These are phyloP conservation scores for Scaptomyza cyrtandrae DNA, from an alignment of 2,888 invertebrate species.

Conservation along the genomic window DNA sequence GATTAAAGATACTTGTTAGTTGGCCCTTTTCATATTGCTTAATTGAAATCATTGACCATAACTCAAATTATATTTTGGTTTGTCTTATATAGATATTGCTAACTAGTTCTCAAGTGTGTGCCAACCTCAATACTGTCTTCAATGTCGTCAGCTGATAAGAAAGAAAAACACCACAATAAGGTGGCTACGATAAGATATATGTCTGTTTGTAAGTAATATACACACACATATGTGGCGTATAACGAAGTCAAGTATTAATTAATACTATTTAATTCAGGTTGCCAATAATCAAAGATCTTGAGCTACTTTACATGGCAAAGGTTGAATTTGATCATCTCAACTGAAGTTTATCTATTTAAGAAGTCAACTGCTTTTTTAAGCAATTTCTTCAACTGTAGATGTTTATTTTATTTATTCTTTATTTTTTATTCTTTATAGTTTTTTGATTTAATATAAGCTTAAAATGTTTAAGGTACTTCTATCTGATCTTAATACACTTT, in stretches of 20 bases:
- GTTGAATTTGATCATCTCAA: neutral
- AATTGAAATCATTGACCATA: neutral
- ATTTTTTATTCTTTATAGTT: no score
- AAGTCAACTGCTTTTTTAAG: neutral
- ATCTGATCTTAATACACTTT: no score
- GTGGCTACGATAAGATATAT: conserved; percentile 49
- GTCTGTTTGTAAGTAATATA: neutral
- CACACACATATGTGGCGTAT: neutral
- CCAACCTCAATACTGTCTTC: conserved; percentile 30
- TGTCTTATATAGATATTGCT: conserved; percentile 10
- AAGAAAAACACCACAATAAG: conserved; percentile 13
- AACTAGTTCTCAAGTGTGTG: conserved; percentile 19
- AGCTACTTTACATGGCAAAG: conserved; percentile 5
- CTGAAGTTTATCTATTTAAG: neutral
- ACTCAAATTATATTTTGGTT: neutral
- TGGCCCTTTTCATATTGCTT: neutral
- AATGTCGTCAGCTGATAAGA: conserved; percentile 30
- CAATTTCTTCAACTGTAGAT: neutral
- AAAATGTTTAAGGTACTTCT: no score
- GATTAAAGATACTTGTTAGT: neutral
- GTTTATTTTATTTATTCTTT: neutral
- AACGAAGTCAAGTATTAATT: conserved; percentile 22
- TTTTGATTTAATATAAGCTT: no score
- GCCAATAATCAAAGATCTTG: neutral
- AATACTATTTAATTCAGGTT: conserved; percentile 3